Evolutionary conservation across 2,888 invertebrate genomes (phyloP).

Genomic region (Tenthredo livida): DNA sequence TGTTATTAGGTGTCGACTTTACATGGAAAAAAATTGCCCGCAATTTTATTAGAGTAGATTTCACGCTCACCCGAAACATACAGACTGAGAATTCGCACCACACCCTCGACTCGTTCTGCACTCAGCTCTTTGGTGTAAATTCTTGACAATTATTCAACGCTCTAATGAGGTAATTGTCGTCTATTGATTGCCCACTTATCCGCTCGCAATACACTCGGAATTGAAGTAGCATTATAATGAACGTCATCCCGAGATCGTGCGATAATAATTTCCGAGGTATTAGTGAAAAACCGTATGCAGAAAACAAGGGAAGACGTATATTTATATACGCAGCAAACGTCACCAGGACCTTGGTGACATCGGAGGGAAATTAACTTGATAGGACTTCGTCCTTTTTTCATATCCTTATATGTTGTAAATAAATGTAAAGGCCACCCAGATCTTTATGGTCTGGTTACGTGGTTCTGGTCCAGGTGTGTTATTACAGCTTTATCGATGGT

Average conservation of each 20-base stretch:
- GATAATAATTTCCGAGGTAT: background rate
- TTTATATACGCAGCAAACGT: background rate
- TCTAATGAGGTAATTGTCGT: slow-evolving; percentile 31
- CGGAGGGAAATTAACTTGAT: background rate
- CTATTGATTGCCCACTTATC: slow-evolving; percentile 44
- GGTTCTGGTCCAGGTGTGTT: slow-evolving; percentile 19
- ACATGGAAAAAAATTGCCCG: background rate
- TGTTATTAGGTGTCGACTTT: slow-evolving; percentile 46
- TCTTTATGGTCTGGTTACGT: slow-evolving; percentile 52
- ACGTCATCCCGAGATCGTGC: background rate
- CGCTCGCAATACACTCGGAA: slow-evolving; percentile 18
- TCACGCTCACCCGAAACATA: background rate
- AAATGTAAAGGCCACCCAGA: slow-evolving; percentile 59
- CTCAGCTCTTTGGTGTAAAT: background rate
- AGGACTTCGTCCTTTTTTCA: background rate
- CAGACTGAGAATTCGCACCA: background rate
- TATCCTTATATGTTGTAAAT: background rate
- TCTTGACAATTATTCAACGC: background rate
- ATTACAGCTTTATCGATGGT: slow-evolving; percentile 62
- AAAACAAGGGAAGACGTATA: background rate
- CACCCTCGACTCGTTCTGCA: background rate
- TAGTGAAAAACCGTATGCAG: background rate
- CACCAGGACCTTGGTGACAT: background rate
- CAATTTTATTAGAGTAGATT: background rate
- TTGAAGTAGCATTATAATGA: background rate